Evolutionary conservation across 2,888 invertebrate species (phyloP), one percentile per base, ranked within the genome.

Genomic region (Acanthoscelides obtectus): DNA sequence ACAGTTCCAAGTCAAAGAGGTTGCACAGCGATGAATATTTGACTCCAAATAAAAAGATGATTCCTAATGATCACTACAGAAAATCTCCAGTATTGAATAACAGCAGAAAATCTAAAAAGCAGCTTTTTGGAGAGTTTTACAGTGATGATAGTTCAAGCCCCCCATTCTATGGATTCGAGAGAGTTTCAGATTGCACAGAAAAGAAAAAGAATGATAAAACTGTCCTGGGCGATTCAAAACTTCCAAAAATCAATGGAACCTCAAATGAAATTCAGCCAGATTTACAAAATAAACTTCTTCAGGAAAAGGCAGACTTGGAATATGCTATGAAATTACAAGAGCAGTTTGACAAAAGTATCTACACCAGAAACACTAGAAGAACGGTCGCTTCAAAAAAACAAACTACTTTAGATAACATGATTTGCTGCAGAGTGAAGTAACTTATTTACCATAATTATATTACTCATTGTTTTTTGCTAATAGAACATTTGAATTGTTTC

Each of bases 251-350:
- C 66, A 75, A 74, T 64, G 68, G 69, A 20, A 25, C 66, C 5
- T 66, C 20, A 22, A 19, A 20, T 71, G 68, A 68, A 20, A n/a
- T 20, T 22, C 65, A 71, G 12, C 21, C 12, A 66, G 66, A 66
- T 20, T 19, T 73, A 21, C 66, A 66, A 70, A 70, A 19, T 68
- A 66, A 25, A 22, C n/a, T 20, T 8, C 63, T 88, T 72, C 92
- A 92, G 80, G 92, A 92, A 80, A 88, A 89, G 80, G 87, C 86
- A 72, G 92, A 92, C 83, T 88, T 89, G 68, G 90, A 90, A 77
- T 81, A 90, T 22, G 92, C 92, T 0, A 83, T 83, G 72, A 86
- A 86, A 78, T 80, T 89, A 68, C 88, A 92, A 75, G 89, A 88
- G 1, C 88, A 89, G 75, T 82, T 84, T 63, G 83, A 86, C 71